Evolutionary conservation across 2,888 invertebrate species (phyloP), one percentile per base, ranked within the genome.

Genomic region (Polyploca ridens): DNA sequence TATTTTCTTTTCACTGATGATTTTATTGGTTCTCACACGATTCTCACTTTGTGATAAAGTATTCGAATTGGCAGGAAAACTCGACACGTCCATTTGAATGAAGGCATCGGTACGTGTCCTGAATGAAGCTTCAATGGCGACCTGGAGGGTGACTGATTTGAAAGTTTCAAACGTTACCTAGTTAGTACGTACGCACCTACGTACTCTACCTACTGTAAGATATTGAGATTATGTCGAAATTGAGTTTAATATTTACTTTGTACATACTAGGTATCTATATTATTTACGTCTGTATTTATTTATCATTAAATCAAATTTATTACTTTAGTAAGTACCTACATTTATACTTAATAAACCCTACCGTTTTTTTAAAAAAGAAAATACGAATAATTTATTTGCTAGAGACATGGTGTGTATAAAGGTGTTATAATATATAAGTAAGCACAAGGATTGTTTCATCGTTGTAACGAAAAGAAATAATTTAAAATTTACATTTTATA

Each of bases 51-150:
- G 78, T 79, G 82, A 84, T 76, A 81, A 83, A 81, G 79, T 81
- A 82, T 78, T 83, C 74, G 77, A 81, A 77, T 78, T 81, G 82
- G 81, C 75, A 75, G 78, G 73, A 73, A 71, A 76, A 76, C 74
- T 78, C 79, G 70, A 76, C 79, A 77, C 76, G 79, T 83, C 79
- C 75, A 78, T 84, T 84, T 84, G 82, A 84, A 84, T 84, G 83
- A 83, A 80, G 81, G 84, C 79, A 76, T 78, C 73, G 66, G 71
- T 74, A 82, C 84, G 84, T 83, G 84, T 76, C 62, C 64, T 77
- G 83, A 84, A 84, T 84, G 77, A 75, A 72, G 65, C 74, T 70
- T 69, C 66, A 63, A 59, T 57, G 63, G 58, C 63, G 68, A 64
- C 66, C 57, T 66, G 66, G 63, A 63, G 69, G 71, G 70, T 74